Evolutionary conservation across 2,888 invertebrate genomes (phyloP).

Genomic region (Erynnis tages): DNA sequence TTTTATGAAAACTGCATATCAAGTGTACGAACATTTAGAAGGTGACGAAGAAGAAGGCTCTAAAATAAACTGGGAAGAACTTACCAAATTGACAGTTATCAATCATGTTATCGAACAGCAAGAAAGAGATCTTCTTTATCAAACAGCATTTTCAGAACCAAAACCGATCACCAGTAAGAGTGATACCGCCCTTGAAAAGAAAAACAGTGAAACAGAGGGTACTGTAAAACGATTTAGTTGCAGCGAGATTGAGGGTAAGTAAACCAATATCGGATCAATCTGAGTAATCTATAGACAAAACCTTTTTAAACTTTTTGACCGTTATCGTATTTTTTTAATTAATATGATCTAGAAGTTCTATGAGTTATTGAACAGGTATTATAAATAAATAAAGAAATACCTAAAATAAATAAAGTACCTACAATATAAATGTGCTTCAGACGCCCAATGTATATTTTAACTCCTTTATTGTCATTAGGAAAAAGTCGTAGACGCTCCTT

Average conservation of each 20-base stretch:
- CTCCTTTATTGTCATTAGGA: too few relatives aligned
- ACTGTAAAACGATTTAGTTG: constrained; percentile 61
- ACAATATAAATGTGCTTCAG: too few relatives aligned
- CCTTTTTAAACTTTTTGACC: too few relatives aligned
- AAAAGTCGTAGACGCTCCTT: constrained; percentile 51
- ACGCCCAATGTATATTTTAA: too few relatives aligned
- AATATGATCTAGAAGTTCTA: too few relatives aligned
- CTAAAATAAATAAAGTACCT: too few relatives aligned
- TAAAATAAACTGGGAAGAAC: constrained; percentile 77
- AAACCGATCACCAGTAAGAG: constrained; percentile 65
- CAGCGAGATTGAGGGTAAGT: constrained; percentile 66
- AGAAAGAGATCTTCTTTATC: constrained; percentile 67
- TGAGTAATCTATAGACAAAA: too few relatives aligned
- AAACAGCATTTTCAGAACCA: constrained; percentile 54
- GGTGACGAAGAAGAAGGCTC: constrained; percentile 65
- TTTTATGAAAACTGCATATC: constrained; percentile 87
- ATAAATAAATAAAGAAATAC: too few relatives aligned
- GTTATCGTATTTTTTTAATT: too few relatives aligned
- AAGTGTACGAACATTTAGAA: constrained; percentile 80
- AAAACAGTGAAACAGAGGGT: constrained; percentile 46
- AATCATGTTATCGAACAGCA: constrained; percentile 74
- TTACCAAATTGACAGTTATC: constrained; percentile 72
- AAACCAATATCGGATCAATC: too few relatives aligned
- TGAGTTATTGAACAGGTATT: too few relatives aligned
- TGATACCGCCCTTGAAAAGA: constrained; percentile 57